These are phyloP conservation scores for Crypturellus undulatus DNA, from an alignment of 2,113 vertebrate species.

Conservation along the genomic window DNA sequence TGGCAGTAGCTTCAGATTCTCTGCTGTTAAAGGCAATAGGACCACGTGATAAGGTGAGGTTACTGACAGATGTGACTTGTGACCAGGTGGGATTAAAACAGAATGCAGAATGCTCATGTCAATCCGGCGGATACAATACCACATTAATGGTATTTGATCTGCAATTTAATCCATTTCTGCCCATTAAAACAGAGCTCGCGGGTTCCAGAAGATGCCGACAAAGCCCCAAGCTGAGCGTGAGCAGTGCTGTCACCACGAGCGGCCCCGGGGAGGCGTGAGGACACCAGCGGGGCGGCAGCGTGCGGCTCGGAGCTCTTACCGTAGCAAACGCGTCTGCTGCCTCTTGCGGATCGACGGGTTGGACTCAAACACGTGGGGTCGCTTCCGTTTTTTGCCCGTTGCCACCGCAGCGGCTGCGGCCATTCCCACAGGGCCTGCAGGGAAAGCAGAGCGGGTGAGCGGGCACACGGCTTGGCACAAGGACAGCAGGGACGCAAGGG, in stretches of 20 bases:
- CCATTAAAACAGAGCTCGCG: background rate
- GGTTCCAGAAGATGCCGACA: background rate
- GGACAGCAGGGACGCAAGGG: background rate
- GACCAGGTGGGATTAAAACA: background rate
- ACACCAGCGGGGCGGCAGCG: rapidly evolving
- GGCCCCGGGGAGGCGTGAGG: background rate
- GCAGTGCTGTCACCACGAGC: rapidly evolving
- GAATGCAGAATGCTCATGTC: rapidly evolving
- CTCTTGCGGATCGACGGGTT: slow-evolving; percentile 98
- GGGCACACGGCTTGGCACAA: background rate
- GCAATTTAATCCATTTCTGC: background rate
- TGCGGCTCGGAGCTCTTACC: slow-evolving; percentile 74
- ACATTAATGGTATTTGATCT: background rate
- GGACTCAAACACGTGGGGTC: slow-evolving; percentile 96
- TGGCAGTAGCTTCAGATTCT: background rate
- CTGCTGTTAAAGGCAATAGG: background rate
- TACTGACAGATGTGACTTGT: background rate
- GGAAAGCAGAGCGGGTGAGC: background rate
- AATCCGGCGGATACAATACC: rapidly evolving
- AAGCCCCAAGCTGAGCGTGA: rapidly evolving
- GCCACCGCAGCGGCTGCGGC: slow-evolving; percentile 97
- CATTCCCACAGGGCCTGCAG: slow-evolving; percentile 96
- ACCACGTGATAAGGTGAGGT: background rate
- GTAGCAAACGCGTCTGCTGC: slow-evolving; percentile 95
- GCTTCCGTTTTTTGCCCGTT: slow-evolving; percentile 95